These are phyloP conservation scores for Hyles vespertilio DNA, from an alignment of 1,140 invertebrate species.

Conservation along the genomic window DNA sequence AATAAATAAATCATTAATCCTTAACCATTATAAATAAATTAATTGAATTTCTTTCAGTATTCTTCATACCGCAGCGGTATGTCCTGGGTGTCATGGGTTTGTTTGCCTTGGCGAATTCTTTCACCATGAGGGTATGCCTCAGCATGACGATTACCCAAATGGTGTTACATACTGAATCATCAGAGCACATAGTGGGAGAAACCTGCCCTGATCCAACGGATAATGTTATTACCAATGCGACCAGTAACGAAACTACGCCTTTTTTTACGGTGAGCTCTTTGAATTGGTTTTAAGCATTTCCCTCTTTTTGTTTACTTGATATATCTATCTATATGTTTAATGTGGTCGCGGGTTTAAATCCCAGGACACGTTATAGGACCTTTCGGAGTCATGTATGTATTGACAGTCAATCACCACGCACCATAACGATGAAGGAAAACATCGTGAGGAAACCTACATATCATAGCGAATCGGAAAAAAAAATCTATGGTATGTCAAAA, in stretches of 20 bases:
- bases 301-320: too few species aligned
- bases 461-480: too few species aligned
- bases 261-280: constrained; percentile 19
- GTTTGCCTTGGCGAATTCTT: constrained; percentile 87
- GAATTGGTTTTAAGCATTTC: not conserved
- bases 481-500: too few species aligned
- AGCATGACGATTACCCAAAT: constrained; percentile 94
- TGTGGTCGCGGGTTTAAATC: too few species aligned
- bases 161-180: constrained; percentile 68
- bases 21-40: too few species aligned
- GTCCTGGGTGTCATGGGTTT: constrained; percentile 88
- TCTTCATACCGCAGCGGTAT: constrained; percentile 82
- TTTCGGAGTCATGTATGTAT: too few species aligned
- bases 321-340: too few species aligned
- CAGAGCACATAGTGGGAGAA: constrained; percentile 52
- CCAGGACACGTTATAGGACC: too few species aligned
- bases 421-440: too few species aligned
- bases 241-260: constrained; percentile 12
- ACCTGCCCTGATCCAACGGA: constrained; percentile 49
- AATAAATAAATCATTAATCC: too few species aligned
- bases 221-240: constrained; percentile 5
- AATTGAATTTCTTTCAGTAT: constrained; percentile 75
- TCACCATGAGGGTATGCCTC: constrained; percentile 90
- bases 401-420: too few species aligned
- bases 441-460: too few species aligned